Conservation (phyloP, 2,797 vertebrate species). For the Cyclopterus lumpus region DNA sequence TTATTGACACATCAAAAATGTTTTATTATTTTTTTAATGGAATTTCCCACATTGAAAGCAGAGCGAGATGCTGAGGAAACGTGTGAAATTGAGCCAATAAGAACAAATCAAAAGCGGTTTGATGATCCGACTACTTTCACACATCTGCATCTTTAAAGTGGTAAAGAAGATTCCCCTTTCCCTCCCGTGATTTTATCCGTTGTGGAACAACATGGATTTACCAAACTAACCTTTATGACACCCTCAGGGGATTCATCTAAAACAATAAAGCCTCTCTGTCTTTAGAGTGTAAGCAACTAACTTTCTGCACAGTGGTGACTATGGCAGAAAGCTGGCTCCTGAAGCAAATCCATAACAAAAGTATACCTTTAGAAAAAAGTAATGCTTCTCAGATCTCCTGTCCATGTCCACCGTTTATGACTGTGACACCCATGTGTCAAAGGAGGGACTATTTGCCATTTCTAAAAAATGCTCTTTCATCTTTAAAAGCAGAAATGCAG, state of each 20-base stretch:
- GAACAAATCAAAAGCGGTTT: constrained; percentile 6
- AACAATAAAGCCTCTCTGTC: constrained; percentile 64
- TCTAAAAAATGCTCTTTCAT: constrained; percentile 56
- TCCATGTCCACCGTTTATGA: constrained; percentile 45
- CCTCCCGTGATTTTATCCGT: neutral
- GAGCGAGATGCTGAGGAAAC: neutral
- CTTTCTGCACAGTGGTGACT: constrained; percentile 46
- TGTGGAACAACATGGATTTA: constrained; percentile 34
- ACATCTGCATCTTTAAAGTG: neutral
- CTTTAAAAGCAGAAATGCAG: constrained; percentile 42
- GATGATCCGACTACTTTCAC: neutral
- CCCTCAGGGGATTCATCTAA: constrained; percentile 47
- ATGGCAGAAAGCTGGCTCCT: constrained; percentile 43
- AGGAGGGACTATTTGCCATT: constrained; percentile 46
- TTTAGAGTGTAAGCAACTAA: constrained; percentile 41
- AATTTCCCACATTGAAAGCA: neutral
- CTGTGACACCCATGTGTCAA: constrained; percentile 47
- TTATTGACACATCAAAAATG: neutral
- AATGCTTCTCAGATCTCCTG: constrained; percentile 9
- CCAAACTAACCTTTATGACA: constrained; percentile 57
- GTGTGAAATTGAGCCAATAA: neutral
- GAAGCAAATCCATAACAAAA: constrained; percentile 7
- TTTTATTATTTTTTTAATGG: too few species aligned
- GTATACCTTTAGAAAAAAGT: constrained; percentile 42
- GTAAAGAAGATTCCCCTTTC: neutral